Base-by-base conservation (phyloP, 2,888 invertebrate genomes). In the Drosophila flavopinicola region DNA sequence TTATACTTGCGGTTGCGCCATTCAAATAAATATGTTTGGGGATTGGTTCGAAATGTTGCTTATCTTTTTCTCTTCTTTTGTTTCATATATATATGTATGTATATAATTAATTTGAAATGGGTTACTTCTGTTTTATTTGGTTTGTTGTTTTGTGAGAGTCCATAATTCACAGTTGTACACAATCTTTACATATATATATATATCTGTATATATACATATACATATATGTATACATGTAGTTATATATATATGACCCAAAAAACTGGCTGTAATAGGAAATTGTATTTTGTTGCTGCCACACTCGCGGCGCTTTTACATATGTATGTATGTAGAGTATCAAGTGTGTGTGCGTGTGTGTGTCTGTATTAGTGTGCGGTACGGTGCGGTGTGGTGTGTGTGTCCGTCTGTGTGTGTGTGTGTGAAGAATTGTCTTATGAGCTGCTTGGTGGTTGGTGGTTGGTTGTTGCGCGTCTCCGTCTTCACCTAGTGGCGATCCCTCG, bases 401-500 rank as follows among this genome's bases (percentile, higher is more conserved):
- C n/a, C n/a, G n/a, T n/a, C n/a, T n/a, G n/a, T n/a, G n/a, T n/a
- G 17, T 29, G 13, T 29, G 7, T 20, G 4, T 35, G 32, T 33
- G 38, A n/a, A 33, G 23, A 60, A 32, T 11, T 45, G 20, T 41
- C 38, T 23, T 25, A 27, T 41, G 32, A 41, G 17, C 41, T 25
- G 48, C 41, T 15, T 17, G 38, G 15, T 33, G 24, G 24, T 15
- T 56, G 57, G 33, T 44, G 44, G 20, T n/a, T 30, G 44, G 11
- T 11, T 17, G 9, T 13, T 33, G 17, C n/a, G 11, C 5, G 17
- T 13, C 27, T 29, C 9, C n/a, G 3, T 6, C 7, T 1, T 41
- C 58, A 17, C 57, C 87, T 91, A 93, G 84, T 93, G 93, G 53
- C 93, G 92, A 88, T 93, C 93, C 75, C 93, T 91, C 20, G 93